These are phyloP conservation scores for Balearica regulorum DNA, from an alignment of 2,797 vertebrate genomes.

Conservation along the genomic window DNA sequence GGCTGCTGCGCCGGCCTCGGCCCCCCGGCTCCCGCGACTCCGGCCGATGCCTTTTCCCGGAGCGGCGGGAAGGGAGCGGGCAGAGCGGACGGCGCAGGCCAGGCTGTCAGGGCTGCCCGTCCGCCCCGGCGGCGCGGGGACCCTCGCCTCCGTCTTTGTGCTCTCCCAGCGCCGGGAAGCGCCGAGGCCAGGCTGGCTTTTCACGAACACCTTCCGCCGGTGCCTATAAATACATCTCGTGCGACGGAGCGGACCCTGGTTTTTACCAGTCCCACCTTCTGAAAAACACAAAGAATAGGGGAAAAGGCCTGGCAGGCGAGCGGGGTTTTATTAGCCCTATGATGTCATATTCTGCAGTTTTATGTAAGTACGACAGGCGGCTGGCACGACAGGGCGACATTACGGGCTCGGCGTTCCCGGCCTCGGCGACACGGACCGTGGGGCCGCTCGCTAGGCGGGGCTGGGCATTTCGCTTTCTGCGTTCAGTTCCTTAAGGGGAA, in stretches of 20 bases:
- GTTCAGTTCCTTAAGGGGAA: neutral
- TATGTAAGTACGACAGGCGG: neutral
- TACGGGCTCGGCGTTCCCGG: too few relatives aligned
- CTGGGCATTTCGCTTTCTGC: neutral
- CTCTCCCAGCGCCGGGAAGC: conserved; percentile 49
- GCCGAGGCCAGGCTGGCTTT: conserved; percentile 68
- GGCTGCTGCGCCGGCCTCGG: neutral
- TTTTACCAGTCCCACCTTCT: conserved; percentile 54
- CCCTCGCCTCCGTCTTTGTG: conserved; percentile 10
- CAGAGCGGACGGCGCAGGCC: neutral
- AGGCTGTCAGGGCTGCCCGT: neutral
- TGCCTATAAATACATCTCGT: conserved; percentile 59
- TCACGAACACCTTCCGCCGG: conserved; percentile 65
- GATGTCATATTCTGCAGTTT: conserved; percentile 46
- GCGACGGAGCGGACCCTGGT: conserved; percentile 45
- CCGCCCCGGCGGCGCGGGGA: neutral
- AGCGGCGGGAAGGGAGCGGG: neutral
- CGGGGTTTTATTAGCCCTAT: conserved; percentile 40
- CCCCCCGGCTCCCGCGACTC: neutral
- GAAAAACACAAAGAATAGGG: conserved; percentile 30
- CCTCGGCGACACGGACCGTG: neutral
- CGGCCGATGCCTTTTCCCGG: neutral
- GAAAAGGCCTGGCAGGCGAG: conserved; percentile 34
- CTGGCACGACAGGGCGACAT: neutral
- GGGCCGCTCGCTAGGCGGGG: neutral